Percentiles rank a stretch among this genome's conserved stretches.
Evolutionary conservation across 2,797 vertebrate species (phyloP).

Genomic region (Gallinago nigripennis): DNA sequence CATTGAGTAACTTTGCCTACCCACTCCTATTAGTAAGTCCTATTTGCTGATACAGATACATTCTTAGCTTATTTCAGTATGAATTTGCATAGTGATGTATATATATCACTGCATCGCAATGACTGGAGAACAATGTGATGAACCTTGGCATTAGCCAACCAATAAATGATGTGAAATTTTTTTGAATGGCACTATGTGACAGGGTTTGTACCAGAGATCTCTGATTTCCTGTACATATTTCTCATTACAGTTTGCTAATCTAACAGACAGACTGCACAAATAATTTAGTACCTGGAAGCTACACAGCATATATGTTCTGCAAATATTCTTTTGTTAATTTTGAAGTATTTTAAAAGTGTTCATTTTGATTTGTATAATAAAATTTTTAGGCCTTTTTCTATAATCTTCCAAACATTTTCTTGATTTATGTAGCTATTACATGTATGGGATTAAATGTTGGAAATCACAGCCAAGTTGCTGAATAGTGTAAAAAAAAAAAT

Average conservation of each 20-base stretch:
- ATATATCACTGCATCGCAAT: background rate
- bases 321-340: background rate
- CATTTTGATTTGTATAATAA: background rate
- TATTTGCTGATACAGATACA: background rate
- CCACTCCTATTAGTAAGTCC: background rate
- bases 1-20: background rate
- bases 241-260: background rate
- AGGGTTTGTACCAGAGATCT: background rate
- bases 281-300: background rate
- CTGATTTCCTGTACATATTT: background rate
- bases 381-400: background rate
- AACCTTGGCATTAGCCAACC: background rate
- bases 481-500: background rate
- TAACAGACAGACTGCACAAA: background rate
- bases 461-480: background rate
- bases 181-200: background rate
- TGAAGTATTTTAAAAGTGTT: background rate
- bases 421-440: background rate
- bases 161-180: background rate
- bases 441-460: background rate
- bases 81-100: background rate
- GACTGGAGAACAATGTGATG: rapidly evolving
- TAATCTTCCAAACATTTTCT: background rate
- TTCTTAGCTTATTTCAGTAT: background rate
- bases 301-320: background rate